These are phyloP conservation scores for Hippopotamus amphibius DNA, from an alignment of 2,113 vertebrate species.

Conservation along the genomic window DNA sequence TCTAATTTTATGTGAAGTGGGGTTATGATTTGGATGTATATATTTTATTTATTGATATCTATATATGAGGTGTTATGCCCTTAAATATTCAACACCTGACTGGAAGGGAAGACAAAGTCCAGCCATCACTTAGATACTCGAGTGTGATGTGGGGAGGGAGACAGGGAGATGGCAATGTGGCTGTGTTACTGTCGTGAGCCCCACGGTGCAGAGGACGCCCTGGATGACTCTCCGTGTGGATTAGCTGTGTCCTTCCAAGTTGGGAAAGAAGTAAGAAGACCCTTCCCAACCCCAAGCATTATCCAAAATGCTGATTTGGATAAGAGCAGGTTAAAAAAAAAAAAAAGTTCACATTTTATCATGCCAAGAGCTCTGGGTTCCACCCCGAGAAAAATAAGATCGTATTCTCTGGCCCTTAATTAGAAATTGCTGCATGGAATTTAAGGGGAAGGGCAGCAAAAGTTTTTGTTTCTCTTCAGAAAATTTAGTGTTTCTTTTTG, in stretches of 20 bases:
- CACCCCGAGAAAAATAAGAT: neutral
- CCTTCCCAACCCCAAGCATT: neutral
- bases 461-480: neutral
- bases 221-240: neutral
- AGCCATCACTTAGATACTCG: too few species aligned
- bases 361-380: neutral
- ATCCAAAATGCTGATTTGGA: neutral
- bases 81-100: neutral
- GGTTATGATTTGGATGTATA: neutral
- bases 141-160: neutral
- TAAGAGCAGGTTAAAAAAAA: neutral
- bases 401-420: neutral
- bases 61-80: neutral
- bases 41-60: neutral
- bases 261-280: neutral
- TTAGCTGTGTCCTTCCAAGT: too few species aligned
- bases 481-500: neutral
- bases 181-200: neutral
- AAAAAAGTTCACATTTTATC: neutral
- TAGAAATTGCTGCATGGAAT: neutral
- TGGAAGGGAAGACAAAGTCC: neutral
- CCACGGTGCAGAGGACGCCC: accelerated
- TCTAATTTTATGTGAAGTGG: neutral
- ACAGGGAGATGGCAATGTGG: neutral
- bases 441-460: neutral